Evolutionary conservation across 2,113 vertebrate species (phyloP), one percentile per base, ranked within the genome.

Genomic region (Aegotheles bennettii): DNA sequence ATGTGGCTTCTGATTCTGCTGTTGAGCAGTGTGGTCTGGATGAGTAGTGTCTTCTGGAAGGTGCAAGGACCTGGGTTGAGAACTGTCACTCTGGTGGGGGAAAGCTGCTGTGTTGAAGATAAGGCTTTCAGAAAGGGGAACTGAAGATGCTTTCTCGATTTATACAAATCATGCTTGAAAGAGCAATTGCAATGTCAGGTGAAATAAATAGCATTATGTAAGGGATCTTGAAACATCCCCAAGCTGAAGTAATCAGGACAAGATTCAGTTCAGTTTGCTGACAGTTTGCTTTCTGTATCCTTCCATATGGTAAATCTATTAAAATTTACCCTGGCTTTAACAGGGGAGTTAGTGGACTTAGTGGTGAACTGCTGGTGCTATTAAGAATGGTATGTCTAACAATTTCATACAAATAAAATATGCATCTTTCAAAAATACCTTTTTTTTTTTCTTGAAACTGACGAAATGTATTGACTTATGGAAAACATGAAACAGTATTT

Each of bases 171-270:
- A 71, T 93, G 80, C 96, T 84, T 93, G 93, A 94, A 94, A 90
- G 84, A 93, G 76, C 80, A 96, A 95, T 94, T 94, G 95, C 65
- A 31, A 64, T 96, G 96, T 96, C 96, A 97, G 96, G 94, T 95
- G 88, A 92, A 94, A 87, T 95, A 84, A 91, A 87, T 79, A 91
- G 51, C 40, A 15, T 97, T 97, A 95, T 45, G 50, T 96, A 97
- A 94, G 56, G 74, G 69, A 53, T 75, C 94, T 96, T 96, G 94
- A 96, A 95, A 86, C 80, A 92, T 84, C 73, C 65, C 86, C 69
- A 94, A 94, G 51, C 76, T 96, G 92, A 96, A 92, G 80, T 95
- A 92, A 95, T 91, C 69, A 77, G 93, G 95, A 31, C 91, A 87
- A 89, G 56, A 94, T 88, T 94, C 70, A 54, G 89, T 93, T 80